phyloP scores from a whole-genome alignment of 2,888 invertebrate genomes.

The Epistrophella euchroma region DNA sequence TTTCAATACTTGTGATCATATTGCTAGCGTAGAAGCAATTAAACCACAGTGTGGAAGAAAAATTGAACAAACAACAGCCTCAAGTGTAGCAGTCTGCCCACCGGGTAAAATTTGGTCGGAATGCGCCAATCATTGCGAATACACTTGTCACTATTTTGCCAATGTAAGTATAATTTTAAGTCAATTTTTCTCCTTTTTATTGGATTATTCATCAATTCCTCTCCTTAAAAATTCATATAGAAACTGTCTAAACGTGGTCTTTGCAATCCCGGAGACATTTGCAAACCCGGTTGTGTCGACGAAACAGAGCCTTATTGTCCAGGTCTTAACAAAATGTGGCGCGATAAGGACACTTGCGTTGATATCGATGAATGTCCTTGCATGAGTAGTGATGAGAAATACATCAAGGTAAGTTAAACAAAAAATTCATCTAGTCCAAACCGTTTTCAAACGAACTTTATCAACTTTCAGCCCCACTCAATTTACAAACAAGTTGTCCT shows the following conservation, averaged over 20 bases:
- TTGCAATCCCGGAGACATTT: slow-evolving; percentile 81
- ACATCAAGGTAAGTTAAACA: slow-evolving; percentile 86
- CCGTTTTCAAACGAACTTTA: slow-evolving; percentile 15
- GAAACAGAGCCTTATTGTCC: slow-evolving; percentile 85
- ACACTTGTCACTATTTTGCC: slow-evolving; percentile 88
- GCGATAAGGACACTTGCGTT: slow-evolving; percentile 90
- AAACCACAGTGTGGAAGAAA: slow-evolving; percentile 86
- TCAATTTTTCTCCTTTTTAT: not conserved
- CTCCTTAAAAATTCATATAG: slow-evolving; percentile 42
- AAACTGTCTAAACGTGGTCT: slow-evolving; percentile 80
- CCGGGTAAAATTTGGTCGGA: slow-evolving; percentile 86
- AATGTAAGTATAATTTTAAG: slow-evolving; percentile 77
- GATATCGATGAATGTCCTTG: slow-evolving; percentile 90
- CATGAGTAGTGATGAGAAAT: slow-evolving; percentile 86
- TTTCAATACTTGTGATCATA: slow-evolving; percentile 88
- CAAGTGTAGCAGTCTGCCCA: slow-evolving; percentile 77
- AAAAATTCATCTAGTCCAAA: not conserved
- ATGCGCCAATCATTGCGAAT: slow-evolving; percentile 90
- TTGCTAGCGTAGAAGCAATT: slow-evolving; percentile 85
- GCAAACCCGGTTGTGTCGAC: slow-evolving; percentile 82
- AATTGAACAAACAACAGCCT: slow-evolving; percentile 46
- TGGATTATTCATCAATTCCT: no score
- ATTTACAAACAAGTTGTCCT: slow-evolving; percentile 85
- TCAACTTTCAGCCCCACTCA: slow-evolving; percentile 87
- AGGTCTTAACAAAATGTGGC: slow-evolving; percentile 86